Evolutionary conservation across 2,888 invertebrate species (phyloP), one percentile per base, ranked within the genome.

Genomic region (Liopterus haemorrhoidalis): DNA sequence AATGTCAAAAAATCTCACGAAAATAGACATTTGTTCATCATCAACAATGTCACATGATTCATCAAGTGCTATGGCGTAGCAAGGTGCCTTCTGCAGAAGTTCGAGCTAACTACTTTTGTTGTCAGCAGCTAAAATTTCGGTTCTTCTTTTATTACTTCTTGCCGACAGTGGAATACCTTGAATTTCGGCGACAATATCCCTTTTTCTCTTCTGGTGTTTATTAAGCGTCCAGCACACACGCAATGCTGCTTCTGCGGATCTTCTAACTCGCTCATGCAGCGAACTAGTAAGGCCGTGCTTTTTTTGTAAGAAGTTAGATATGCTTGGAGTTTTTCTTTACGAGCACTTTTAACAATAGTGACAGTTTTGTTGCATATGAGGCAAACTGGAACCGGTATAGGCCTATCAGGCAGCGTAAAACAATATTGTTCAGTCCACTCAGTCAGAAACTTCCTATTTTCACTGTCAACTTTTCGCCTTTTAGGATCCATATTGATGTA

Each of bases 1-100:
- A 49, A 41, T n/a, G n/a, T 32, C 56, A 52, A 54, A 41, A 53
- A 55, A 55, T 46, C 53, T 38, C 41, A 53, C 50, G 28, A 53
- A 55, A 53, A 50, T 44, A 49, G 55, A 56, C 54, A 59, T 54
- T 54, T 58, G 55, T 54, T 57, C 54, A 50, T 51, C 51, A 58
- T 57, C 57, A 56, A 52, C 49, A 49, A 55, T 50, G 43, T 55
- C 53, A 56, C 55, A 55, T 49, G 57, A 57, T 41, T 58, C 54
- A 49, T 57, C 57, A 51, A 57, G n/a, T n/a, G n/a, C n/a, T n/a
- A n/a, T n/a, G 48, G n/a, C n/a, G n/a, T n/a, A n/a, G n/a, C n/a
- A n/a, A n/a, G n/a, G n/a, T n/a, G n/a, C n/a, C n/a, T n/a, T n/a
- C n/a, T n/a, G n/a, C n/a, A n/a, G n/a, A n/a, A n/a, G n/a, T n/a